Conservation (phyloP, 2,797 vertebrate species). For the Gephyroberyx darwinii region DNA sequence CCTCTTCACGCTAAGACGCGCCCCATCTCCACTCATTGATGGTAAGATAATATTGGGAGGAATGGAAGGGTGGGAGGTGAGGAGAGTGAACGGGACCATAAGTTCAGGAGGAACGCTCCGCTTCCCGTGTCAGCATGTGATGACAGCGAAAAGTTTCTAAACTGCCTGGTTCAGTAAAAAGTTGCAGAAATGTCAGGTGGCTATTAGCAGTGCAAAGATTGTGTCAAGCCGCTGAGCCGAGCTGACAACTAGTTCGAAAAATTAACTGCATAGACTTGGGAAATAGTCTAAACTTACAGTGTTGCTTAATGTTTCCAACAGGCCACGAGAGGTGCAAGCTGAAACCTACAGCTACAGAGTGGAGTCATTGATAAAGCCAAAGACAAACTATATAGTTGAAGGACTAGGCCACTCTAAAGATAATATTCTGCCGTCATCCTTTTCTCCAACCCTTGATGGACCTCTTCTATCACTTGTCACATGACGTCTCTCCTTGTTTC, state of each 20-base stretch:
- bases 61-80: constrained; percentile 34
- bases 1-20: constrained; percentile 56
- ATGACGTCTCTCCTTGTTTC: constrained; percentile 9
- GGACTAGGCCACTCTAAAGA: not conserved
- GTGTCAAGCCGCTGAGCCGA: not conserved
- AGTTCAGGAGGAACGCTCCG: constrained; percentile 51
- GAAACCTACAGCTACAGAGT: not conserved
- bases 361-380: too few relatives aligned
- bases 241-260: not conserved
- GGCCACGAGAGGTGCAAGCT: not conserved
- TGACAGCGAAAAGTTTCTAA: constrained; percentile 42
- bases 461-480: too few relatives aligned
- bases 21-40: constrained; percentile 65
- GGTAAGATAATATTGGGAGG: constrained; percentile 63
- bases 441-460: too few relatives aligned
- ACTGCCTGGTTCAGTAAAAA: constrained; percentile 50
- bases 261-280: not conserved
- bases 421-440: not conserved
- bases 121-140: constrained; percentile 6
- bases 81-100: constrained; percentile 34
- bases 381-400: too few relatives aligned
- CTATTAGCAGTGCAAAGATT: not conserved
- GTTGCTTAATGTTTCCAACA: not conserved
- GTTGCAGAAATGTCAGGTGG: constrained; percentile 1
- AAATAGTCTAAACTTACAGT: not conserved